Conservation (phyloP, 2,888 invertebrate species). For the Aporophyla lueneburgensis region DNA sequence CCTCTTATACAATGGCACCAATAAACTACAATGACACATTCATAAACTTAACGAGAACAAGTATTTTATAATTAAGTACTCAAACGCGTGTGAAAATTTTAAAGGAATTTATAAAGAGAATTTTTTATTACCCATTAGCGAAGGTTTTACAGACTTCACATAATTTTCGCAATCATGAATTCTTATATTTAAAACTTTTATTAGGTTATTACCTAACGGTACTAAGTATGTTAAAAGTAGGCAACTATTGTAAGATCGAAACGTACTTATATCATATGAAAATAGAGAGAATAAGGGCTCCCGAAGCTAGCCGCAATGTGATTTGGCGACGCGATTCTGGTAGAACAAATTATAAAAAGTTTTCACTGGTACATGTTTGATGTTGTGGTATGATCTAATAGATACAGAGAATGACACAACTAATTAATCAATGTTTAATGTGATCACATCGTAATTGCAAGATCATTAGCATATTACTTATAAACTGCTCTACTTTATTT, state of each 20-base stretch:
- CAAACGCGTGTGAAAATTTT: constrained; percentile 39
- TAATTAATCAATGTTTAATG: constrained; percentile 17
- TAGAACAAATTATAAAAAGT: no score
- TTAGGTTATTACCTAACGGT: background rate
- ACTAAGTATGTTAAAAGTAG: background rate
- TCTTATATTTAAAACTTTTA: constrained; percentile 9
- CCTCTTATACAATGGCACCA: constrained; percentile 11
- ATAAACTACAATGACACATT: constrained; percentile 35
- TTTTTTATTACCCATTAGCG: constrained; percentile 4
- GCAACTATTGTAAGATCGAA: background rate
- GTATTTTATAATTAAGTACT: constrained; percentile 3
- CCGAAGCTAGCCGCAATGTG: no score
- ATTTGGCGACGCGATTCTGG: no score
- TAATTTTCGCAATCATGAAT: background rate
- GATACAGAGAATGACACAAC: constrained; percentile 6
- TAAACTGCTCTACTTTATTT: constrained; percentile 19
- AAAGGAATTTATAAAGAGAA: constrained; percentile 18
- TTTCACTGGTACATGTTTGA: no score
- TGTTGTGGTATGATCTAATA: background rate
- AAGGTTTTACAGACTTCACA: background rate
- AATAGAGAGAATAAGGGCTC: background rate
- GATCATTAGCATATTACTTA: background rate
- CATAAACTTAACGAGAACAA: constrained; percentile 1
- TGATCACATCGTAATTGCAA: background rate
- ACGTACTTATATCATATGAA: background rate